phyloP scores from a whole-genome alignment of 2,888 invertebrate species.

The Hydropsyche betteni region DNA sequence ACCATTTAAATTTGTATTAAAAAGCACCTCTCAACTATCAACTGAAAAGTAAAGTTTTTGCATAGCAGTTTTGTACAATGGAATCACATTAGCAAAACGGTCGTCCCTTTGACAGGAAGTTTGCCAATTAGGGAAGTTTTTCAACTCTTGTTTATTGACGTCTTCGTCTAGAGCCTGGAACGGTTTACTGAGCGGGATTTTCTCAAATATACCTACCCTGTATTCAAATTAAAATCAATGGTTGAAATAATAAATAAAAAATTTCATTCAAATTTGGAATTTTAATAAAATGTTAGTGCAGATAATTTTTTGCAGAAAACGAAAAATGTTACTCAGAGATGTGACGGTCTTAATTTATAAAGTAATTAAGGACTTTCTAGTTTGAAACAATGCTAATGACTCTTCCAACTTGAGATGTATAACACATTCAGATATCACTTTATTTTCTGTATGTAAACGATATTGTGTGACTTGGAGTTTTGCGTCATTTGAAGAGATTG shows the following conservation, averaged over 20 bases:
- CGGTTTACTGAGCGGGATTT: neutral
- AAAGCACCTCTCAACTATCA: constrained; percentile 4
- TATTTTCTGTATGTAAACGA: neutral
- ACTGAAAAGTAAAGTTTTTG: constrained; percentile 18
- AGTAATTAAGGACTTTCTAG: constrained; percentile 23
- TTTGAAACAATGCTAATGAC: constrained; percentile 25
- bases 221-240: no score
- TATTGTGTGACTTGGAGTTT: neutral
- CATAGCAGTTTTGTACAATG: constrained; percentile 1
- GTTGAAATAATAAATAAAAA: no score
- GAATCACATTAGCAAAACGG: constrained; percentile 18
- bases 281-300: no score
- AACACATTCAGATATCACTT: neutral
- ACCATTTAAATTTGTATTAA: neutral
- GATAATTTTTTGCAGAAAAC: no score
- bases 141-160: neutral
- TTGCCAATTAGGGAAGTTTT: constrained; percentile 24
- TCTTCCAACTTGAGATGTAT: neutral
- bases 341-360: neutral
- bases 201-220: no score
- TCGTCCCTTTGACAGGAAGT: constrained; percentile 21
- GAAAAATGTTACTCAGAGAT: neutral
- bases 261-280: no score
- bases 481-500: no score
- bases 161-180: neutral